phyloP scores from a whole-genome alignment of 2,888 invertebrate species.

The Heteromurus nitidus region DNA sequence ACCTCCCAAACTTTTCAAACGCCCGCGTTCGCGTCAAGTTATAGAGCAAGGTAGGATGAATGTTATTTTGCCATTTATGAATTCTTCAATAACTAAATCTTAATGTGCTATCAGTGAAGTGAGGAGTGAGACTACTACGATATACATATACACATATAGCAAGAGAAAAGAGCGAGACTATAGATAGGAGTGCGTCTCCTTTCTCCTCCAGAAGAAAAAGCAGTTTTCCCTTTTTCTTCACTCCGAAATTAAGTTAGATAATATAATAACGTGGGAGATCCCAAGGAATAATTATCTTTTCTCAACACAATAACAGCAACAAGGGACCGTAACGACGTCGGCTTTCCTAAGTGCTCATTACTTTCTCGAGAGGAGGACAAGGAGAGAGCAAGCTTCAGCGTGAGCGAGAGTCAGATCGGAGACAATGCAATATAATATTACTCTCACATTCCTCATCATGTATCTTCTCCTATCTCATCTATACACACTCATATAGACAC shows the following conservation, averaged over 20 bases:
- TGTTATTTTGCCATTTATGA: no score
- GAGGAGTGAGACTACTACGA: neutral
- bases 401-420: neutral
- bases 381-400: conserved; percentile 13
- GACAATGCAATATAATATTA: conserved; percentile 58
- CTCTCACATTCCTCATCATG: conserved; percentile 32
- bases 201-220: neutral
- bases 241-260: conserved; percentile 51
- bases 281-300: conserved; percentile 59
- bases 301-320: conserved; percentile 53
- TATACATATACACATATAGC: neutral
- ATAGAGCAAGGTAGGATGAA: no score
- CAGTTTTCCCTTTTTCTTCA: conserved; percentile 17
- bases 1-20: no score
- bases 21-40: no score
- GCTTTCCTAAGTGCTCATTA: conserved; percentile 63
- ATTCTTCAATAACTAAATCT: no score
- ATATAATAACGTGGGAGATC: conserved; percentile 57
- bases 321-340: conserved; percentile 53
- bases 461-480: conserved; percentile 20
- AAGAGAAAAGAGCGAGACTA: no score
- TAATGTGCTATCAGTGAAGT: neutral
- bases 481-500: neutral
- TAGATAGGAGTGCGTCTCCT: no score
- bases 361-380: conserved; percentile 63